These are phyloP conservation scores for Drosophila tristis DNA, from an alignment of 1,140 invertebrate genomes.

Conservation along the genomic window DNA sequence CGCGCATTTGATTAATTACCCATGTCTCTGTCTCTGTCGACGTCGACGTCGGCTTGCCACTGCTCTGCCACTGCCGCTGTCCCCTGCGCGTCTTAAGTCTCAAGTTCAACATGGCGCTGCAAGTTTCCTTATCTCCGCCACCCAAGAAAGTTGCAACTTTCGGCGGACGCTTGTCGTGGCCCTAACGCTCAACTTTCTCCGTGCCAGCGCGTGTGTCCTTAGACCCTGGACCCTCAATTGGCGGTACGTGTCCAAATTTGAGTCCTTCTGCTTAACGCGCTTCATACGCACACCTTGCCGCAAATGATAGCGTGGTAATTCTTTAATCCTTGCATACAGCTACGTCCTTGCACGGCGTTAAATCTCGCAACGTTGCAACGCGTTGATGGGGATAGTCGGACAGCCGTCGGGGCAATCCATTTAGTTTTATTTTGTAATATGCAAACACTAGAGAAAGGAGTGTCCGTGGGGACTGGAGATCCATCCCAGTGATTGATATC, in stretches of 20 bases:
- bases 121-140: constrained; percentile 70
- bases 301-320: too few relatives aligned
- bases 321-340: too few relatives aligned
- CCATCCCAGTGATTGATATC: too few relatives aligned
- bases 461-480: too few relatives aligned
- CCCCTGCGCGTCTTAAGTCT: constrained; percentile 56
- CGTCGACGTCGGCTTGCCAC: too few relatives aligned
- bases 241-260: constrained; percentile 33
- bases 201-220: not conserved
- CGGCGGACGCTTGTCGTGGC: constrained; percentile 10
- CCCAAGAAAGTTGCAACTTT: constrained; percentile 46
- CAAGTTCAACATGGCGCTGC: constrained; percentile 69
- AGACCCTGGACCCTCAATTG: constrained; percentile 7
- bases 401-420: too few relatives aligned
- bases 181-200: constrained; percentile 14
- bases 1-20: constrained; percentile 78
- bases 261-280: constrained; percentile 35
- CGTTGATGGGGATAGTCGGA: too few relatives aligned
- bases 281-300: not conserved
- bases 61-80: too few relatives aligned
- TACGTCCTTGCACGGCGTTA: not conserved
- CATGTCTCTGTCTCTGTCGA: constrained; percentile 11
- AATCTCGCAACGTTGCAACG: not conserved
- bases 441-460: not conserved
- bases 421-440: not conserved